Conservation (phyloP, 2,113 vertebrate species). For the Bos indicus region DNA sequence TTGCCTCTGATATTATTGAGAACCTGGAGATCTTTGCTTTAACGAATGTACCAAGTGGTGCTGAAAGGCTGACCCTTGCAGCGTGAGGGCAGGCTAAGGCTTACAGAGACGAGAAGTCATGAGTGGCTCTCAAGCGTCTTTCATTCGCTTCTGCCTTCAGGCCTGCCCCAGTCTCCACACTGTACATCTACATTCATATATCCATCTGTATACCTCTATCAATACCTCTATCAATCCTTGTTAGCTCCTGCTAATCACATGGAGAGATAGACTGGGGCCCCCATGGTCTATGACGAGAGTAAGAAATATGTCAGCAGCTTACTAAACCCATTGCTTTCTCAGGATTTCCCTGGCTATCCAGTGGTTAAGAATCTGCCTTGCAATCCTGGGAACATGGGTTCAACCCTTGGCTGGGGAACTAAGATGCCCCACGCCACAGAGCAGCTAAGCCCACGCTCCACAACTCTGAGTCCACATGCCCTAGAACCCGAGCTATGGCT, state of each 20-base stretch:
- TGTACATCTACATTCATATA: background rate
- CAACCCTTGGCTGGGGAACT: background rate
- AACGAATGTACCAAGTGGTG: background rate
- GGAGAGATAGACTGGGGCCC: background rate
- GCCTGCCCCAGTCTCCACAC: background rate
- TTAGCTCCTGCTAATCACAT: background rate
- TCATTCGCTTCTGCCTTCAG: background rate
- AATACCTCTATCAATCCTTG: background rate
- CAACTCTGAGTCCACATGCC: background rate
- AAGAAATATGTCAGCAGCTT: background rate
- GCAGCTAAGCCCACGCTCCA: rapidly evolving
- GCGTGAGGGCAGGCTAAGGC: background rate
- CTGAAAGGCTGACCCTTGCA: background rate
- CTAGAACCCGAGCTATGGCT: rapidly evolving
- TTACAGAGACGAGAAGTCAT: background rate
- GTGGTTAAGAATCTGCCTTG: background rate
- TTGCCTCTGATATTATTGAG: background rate
- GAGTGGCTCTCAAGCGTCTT: background rate
- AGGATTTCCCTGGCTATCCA: background rate
- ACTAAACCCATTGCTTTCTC: background rate
- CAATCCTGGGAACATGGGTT: background rate
- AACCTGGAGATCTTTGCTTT: background rate
- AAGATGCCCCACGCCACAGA: background rate
- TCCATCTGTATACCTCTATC: no score
- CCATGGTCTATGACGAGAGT: background rate